Base-by-base conservation (phyloP, 2,113 vertebrate species). In the Tilapia sparmanii region DNA sequence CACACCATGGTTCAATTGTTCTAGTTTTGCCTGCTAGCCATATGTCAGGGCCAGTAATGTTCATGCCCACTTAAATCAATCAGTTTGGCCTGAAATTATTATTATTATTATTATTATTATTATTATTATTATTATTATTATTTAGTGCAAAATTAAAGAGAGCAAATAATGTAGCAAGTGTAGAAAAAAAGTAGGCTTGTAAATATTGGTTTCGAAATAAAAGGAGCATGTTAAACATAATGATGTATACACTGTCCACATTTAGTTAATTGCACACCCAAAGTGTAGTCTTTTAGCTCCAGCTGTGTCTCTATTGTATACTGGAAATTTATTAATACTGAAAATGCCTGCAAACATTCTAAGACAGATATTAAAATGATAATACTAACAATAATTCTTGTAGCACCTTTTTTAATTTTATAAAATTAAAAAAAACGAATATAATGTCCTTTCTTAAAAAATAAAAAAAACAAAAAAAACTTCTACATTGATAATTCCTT, bases 1-100 rank as follows among this genome's bases (percentile, higher is more conserved):
- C 91, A 94, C 90, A 94, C 89, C 94, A 94, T 91, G 93, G 89
- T 94, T 94, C 93, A 96, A 94, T 96, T 96, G 94, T 95, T 95
- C 93, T 91, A 93, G 90, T 59, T 93, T 94, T 89, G 90, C 95
- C 95, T 96, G 94, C 95, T 96, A 94, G 93, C 95, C 95, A 96
- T 96, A 96, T 96, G 96, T 94, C 94, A 95, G 84, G 93, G 83
- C 81, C 79, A 53, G 63, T 84, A 83, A 89, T 92, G 90, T 89
- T 24, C 93, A 87, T 92, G 94, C 87, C 92, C 86, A 88, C 38
- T 84, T 78, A 86, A 86, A 95, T 95, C 92, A 92, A 87, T 94
- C 94, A 94, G 12, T 78, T 57, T 63, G 7, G 33, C 57, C 35
- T 82, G 15, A 88, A 90, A 87, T 88, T 38, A 1, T 78, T 19